Evolutionary conservation across 2,888 invertebrate genomes (phyloP).

Genomic region (Drosophila macrospina): DNA sequence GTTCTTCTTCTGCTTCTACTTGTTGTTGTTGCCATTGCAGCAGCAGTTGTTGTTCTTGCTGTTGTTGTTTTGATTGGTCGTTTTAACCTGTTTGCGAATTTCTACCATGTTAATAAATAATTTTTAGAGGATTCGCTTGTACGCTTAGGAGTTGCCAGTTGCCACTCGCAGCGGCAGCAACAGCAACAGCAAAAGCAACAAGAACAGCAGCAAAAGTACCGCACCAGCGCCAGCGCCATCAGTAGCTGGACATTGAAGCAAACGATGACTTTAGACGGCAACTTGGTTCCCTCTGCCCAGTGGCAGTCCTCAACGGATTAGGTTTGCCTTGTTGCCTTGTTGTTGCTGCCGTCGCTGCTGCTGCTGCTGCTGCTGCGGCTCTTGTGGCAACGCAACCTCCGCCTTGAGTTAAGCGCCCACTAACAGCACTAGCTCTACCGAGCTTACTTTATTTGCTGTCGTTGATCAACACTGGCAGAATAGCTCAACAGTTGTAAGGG

Average conservation of each 20-base stretch:
- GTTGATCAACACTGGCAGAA: slow-evolving; percentile 4
- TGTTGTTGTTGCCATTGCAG: slow-evolving; percentile 32
- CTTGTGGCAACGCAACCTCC: slow-evolving; percentile 39
- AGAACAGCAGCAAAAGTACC: slow-evolving; percentile 35
- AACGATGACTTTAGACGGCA: slow-evolving; percentile 21
- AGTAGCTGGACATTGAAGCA: slow-evolving; percentile 40
- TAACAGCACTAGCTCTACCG: slow-evolving; percentile 7
- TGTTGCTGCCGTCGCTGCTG: neutral
- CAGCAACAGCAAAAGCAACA: slow-evolving; percentile 16
- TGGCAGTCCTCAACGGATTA: slow-evolving; percentile 46
- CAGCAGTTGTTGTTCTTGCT: slow-evolving; percentile 34
- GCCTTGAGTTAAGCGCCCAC: slow-evolving; percentile 16
- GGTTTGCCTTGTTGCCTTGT: slow-evolving; percentile 35
- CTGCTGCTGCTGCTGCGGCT: slow-evolving; percentile 5
- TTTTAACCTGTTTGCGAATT: slow-evolving; percentile 84
- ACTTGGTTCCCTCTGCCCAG: slow-evolving; percentile 24
- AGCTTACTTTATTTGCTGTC: neutral
- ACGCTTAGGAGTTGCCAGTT: slow-evolving; percentile 41
- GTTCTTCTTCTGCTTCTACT: too few species aligned
- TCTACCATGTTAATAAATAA: slow-evolving; percentile 84
- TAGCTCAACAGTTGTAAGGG: neutral
- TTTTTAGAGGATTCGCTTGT: slow-evolving; percentile 82
- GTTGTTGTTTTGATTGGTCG: slow-evolving; percentile 78
- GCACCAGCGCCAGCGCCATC: slow-evolving; percentile 45
- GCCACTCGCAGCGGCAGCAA: slow-evolving; percentile 43